Evolutionary conservation across 2,797 vertebrate genomes (phyloP), one percentile per base, ranked within the genome.

Genomic region (Mus caroli): DNA sequence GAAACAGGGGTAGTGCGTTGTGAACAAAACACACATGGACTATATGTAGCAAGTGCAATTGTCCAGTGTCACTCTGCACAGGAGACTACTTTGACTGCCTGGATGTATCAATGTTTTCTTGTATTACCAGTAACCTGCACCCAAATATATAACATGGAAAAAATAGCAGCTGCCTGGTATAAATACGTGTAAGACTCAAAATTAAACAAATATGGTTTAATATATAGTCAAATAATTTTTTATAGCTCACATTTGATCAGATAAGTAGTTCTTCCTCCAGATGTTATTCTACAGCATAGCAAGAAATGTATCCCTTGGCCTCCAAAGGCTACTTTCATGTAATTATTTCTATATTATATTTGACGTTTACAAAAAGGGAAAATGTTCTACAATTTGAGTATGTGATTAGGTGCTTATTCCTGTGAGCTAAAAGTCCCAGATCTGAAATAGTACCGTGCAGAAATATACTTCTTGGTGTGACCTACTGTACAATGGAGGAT

Each of bases 71-170:
- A n/a, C 71, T 89, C 62, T 84, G 76, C 54, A 0, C 11, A 82
- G 69, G 77, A 73, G 58, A 62, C 40, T 62, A 34, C 58, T 84
- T 20, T 58, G 83, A 34, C 50, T 90, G 1, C 15, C 15, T 88
- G 13, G 83, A 31, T 84, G 24, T 31, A n/a, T 46, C 62, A n/a
- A 56, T 52, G 46, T 78, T 92, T 87, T 94, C 54, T 93, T 79
- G 80, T 91, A n/a, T 83, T 80, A 78, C 10, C 20, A 88, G 54
- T 7, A 40, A 14, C 6, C 26, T 88, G 28, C 0, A 40, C 54
- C 87, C 31, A 80, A 91, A 80, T 80, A 93, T 90, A 62, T 77
- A 86, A 76, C 84, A 94, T 93, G 76, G 52, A 71, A 94, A 94
- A 73, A 58, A 56, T 12, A 73, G 58, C 8, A 78, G 17, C n/a